Evolutionary conservation across 2,888 invertebrate species (phyloP).

Genomic region (Chironomus riparius): DNA sequence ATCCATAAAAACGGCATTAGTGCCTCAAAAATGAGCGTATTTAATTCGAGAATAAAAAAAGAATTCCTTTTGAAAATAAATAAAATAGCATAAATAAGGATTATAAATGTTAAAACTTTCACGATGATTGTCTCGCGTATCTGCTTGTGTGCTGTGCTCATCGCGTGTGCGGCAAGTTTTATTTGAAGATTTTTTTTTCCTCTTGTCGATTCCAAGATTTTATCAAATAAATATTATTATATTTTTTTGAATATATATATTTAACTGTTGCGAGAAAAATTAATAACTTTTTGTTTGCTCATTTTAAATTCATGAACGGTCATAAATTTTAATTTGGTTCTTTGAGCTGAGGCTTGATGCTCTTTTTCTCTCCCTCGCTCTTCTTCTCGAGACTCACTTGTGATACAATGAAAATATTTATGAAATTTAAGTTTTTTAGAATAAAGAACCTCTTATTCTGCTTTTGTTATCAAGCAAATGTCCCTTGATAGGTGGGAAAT

Average conservation of each 20-base stretch:
- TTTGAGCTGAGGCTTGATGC: background rate
- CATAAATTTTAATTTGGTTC: conserved; percentile 27
- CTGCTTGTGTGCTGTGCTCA: background rate
- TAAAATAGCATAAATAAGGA: conserved; percentile 26
- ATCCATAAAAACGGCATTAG: conserved; percentile 26
- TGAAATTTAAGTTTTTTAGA: too few species aligned
- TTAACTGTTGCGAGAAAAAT: conserved; percentile 4
- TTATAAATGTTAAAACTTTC: conserved; percentile 8
- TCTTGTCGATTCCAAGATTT: conserved; percentile 7
- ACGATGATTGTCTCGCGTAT: background rate
- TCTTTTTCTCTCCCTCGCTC: background rate
- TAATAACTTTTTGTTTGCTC: conserved; percentile 27
- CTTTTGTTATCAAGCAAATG: too few species aligned
- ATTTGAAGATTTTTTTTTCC: background rate
- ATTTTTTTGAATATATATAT: background rate
- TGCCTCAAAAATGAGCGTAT: conserved; percentile 7
- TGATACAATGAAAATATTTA: too few species aligned
- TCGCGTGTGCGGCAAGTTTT: background rate
- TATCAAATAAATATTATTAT: conserved; percentile 3
- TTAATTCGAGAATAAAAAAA: conserved; percentile 12
- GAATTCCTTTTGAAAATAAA: conserved; percentile 2
- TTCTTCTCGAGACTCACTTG: too few species aligned
- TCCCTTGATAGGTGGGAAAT: too few species aligned
- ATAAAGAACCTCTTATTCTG: too few species aligned
- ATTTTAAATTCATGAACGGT: conserved; percentile 25